Conservation (phyloP, 2,113 vertebrate genomes). For the Vulpes lagopus region DNA sequence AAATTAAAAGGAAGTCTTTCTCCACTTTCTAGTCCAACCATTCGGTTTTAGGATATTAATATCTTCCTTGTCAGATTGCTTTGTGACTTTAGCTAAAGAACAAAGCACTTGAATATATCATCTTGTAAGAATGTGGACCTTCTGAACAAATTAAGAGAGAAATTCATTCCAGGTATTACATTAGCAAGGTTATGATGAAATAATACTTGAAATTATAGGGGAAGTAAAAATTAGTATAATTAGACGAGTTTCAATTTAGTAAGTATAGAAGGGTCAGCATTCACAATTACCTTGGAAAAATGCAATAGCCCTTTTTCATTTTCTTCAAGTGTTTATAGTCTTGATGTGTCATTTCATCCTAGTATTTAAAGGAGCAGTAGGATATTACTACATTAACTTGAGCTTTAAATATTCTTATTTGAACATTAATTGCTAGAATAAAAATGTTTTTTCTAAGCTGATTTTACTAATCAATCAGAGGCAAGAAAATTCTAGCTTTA, state of each 20-base stretch:
- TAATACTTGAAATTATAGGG: constrained; percentile 35
- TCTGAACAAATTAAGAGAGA: constrained; percentile 29
- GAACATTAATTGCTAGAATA: constrained; percentile 15
- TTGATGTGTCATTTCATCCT: neutral
- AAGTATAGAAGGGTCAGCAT: neutral
- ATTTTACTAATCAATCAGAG: constrained; percentile 3
- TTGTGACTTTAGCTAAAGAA: constrained; percentile 47
- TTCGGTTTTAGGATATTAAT: neutral
- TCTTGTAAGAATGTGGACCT: constrained; percentile 6
- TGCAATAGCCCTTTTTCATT: neutral
- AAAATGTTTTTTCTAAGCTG: constrained; percentile 22
- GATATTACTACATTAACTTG: neutral
- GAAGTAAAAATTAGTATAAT: neutral
- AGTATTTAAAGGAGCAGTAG: neutral
- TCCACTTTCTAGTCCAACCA: neutral
- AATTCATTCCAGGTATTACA: neutral
- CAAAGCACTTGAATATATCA: constrained; percentile 23
- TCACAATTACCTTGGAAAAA: constrained; percentile 23
- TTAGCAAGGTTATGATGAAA: constrained; percentile 37
- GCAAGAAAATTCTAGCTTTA: neutral
- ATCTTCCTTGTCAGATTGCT: neutral
- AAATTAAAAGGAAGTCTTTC: neutral
- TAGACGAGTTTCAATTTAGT: neutral
- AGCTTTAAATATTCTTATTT: constrained; percentile 15
- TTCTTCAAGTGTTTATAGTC: neutral